Base-by-base conservation (phyloP, 2,113 vertebrate genomes). In the Epinephelus lanceolatus region DNA sequence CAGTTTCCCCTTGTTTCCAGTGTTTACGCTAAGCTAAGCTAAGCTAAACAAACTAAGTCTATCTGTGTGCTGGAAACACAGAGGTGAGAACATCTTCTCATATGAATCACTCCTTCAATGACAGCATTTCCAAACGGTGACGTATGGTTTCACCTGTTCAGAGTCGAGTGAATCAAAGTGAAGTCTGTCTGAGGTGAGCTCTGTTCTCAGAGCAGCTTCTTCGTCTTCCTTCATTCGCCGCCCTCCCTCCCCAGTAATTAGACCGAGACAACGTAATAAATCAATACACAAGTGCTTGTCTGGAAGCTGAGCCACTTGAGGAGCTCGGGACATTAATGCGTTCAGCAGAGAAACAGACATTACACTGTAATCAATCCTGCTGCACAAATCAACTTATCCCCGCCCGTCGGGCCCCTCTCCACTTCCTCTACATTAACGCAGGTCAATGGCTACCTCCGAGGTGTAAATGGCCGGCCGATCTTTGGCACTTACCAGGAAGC, bases 311-410 rank as follows among this genome's bases (percentile, higher is more conserved):
- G 84, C 82, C 91, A 90, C 85, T 92, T 73, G 83, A 91, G 86
- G 81, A 88, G 85, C 86, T 87, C 49, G 51, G 87, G 86, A 93
- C 91, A 91, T 93, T 93, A 93, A 92, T 85, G 92, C 47, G 84
- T 91, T 85, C 67, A 86, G 89, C 86, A 89, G 87, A 90, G 91
- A 91, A 90, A 88, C 80, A 92, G 87, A 94, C 93, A 92, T 95
- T 93, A 93, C 84, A 78, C 88, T 82, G 92, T 92, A 93, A 95
- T 95, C 94, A 95, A 95, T 95, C 94, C 94, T 86, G 78, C 81
- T 82, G 15, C 88, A 86, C 91, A 93, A 94, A 95, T 93, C 91
- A 91, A 83, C 88, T 94, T 94, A 94, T 71, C 85, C 59, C 65
- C 53, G 78, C 53, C 81, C 62, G 23, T 42, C 21, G 40, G 77